A percentile compares a stretch with the other conserved stretches of the same genome.
phyloP scores from a whole-genome alignment of 1,140 invertebrate genomes.

The Leucophenga varia region DNA sequence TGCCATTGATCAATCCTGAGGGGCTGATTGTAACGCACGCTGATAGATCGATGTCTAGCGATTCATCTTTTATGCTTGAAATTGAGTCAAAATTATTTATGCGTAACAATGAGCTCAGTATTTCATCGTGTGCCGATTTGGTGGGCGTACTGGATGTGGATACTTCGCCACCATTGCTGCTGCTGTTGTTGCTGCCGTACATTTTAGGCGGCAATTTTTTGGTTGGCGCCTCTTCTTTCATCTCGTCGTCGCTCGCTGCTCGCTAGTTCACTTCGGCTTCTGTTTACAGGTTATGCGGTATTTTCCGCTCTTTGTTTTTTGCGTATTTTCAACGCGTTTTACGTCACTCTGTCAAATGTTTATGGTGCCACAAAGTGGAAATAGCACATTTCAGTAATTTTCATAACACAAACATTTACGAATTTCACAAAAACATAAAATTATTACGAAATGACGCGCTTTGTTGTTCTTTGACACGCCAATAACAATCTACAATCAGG shows the following conservation, averaged over 20 bases:
- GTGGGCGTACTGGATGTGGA: constrained; percentile 31
- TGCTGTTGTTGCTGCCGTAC: too few species aligned
- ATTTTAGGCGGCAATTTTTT: constrained; percentile 56
- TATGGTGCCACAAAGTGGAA: constrained; percentile 17
- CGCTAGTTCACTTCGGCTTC: constrained; percentile 44
- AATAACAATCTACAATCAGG: too few species aligned
- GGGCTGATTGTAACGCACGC: constrained; percentile 50
- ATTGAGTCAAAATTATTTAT: constrained; percentile 52
- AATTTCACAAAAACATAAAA: constrained; percentile 37
- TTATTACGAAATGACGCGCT: constrained; percentile 47
- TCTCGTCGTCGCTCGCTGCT: constrained; percentile 37
- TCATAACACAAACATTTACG: constrained; percentile 13
- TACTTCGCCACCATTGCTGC: constrained; percentile 15
- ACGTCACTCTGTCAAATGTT: constrained; percentile 13
- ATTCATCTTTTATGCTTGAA: constrained; percentile 53
- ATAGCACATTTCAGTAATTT: constrained; percentile 29
- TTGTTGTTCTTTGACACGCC: too few species aligned
- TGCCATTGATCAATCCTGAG: constrained; percentile 40
- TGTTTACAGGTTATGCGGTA: constrained; percentile 49
- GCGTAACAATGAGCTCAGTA: constrained; percentile 43
- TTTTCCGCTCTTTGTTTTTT: constrained; percentile 35
- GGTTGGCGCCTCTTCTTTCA: constrained; percentile 53
- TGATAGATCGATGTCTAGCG: constrained; percentile 51
- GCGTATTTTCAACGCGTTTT: constrained; percentile 17
- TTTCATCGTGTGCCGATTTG: constrained; percentile 48